phyloP scores from a whole-genome alignment of 2,888 invertebrate genomes.

The Drosophila setosimentum region DNA sequence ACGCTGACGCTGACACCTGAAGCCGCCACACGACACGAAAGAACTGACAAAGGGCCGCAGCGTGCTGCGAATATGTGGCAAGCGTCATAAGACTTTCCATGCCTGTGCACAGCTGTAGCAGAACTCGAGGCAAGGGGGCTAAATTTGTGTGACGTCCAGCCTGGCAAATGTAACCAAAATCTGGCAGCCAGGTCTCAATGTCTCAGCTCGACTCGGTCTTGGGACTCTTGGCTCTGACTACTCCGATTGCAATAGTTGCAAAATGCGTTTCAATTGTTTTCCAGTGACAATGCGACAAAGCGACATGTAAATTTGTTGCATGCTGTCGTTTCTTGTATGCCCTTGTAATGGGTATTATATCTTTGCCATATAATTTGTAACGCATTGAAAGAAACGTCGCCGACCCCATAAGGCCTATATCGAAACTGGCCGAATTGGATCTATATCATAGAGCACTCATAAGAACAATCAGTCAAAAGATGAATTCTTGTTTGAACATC shows the following conservation, averaged over 20 bases:
- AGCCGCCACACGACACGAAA: slow-evolving; percentile 37
- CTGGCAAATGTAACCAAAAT: slow-evolving; percentile 53
- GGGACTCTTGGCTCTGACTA: slow-evolving; percentile 33
- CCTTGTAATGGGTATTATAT: not conserved
- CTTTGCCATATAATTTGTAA: not conserved
- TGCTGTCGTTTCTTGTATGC: slow-evolving; percentile 1
- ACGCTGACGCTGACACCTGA: slow-evolving; percentile 54
- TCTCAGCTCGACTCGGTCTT: slow-evolving; percentile 11
- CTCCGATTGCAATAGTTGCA: slow-evolving; percentile 70
- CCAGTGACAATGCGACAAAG: slow-evolving; percentile 42
- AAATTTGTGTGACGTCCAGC: slow-evolving; percentile 31
- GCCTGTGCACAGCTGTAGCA: not conserved
- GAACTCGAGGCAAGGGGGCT: not conserved
- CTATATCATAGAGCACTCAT: no score
- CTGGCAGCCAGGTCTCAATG: slow-evolving; percentile 50
- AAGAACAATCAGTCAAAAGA: not conserved
- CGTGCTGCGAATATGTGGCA: slow-evolving; percentile 44
- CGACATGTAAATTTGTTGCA: slow-evolving; percentile 56
- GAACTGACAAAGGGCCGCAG: slow-evolving; percentile 49
- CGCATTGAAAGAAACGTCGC: not conserved
- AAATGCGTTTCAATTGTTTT: slow-evolving; percentile 70
- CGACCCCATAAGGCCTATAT: not conserved
- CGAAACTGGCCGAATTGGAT: not conserved
- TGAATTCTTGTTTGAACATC: not conserved
- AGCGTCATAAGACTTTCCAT: slow-evolving; percentile 28